Conservation (phyloP, 1,140 invertebrate species). For the Mizuhopecten yessoensis region DNA sequence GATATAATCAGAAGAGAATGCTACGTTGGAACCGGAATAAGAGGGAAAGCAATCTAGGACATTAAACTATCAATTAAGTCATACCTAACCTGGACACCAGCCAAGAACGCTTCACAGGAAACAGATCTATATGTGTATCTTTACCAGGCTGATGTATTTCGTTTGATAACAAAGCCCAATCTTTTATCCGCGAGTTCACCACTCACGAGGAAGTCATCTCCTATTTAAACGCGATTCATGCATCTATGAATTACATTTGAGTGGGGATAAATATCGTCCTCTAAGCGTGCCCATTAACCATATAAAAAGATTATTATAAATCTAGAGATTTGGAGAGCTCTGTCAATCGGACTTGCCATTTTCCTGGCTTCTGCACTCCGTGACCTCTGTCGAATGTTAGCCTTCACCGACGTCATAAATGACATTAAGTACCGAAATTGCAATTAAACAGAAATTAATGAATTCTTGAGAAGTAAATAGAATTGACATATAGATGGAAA, state of each 20-base stretch:
- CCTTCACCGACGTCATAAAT: slow-evolving; percentile 8
- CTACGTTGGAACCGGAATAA: background rate
- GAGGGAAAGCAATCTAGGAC: background rate
- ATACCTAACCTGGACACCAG: background rate
- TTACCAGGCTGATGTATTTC: background rate
- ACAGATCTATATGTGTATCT: slow-evolving; percentile 10
- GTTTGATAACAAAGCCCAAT: slow-evolving; percentile 3
- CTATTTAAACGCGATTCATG: background rate
- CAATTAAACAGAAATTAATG: background rate
- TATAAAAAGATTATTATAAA: background rate
- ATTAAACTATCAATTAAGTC: slow-evolving; percentile 36
- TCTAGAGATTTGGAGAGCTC: background rate
- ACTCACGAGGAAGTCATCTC: background rate
- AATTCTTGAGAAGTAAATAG: background rate
- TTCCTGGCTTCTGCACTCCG: background rate
- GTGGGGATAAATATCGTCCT: background rate
- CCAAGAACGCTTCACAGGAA: background rate
- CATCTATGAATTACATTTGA: background rate
- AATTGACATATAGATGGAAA: slow-evolving; percentile 32
- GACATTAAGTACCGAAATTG: background rate
- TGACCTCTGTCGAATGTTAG: background rate
- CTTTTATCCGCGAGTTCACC: background rate
- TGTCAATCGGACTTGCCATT: background rate
- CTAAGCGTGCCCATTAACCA: background rate
- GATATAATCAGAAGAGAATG: slow-evolving; percentile 17